Percentiles rank a stretch among this genome's conserved stretches.
phyloP scores from a whole-genome alignment of 1,140 invertebrate genomes.

The Lordiphosa mommai region DNA sequence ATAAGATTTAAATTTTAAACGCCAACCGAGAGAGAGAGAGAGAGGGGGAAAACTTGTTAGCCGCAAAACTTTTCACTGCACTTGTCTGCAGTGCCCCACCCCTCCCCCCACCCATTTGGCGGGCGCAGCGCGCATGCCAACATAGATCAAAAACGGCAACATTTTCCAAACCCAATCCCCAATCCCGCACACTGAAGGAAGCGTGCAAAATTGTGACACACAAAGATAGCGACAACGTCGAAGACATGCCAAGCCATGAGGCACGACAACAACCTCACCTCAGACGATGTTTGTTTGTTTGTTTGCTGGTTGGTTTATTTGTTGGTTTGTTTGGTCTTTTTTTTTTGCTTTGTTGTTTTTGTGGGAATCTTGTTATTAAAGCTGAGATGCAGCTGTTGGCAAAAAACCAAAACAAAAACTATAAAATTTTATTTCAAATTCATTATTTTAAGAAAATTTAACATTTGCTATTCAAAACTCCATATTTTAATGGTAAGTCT shows the following conservation, averaged over 20 bases:
- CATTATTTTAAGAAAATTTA: too few species aligned
- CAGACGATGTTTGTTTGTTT: constrained; percentile 28
- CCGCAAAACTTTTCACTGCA: constrained; percentile 64
- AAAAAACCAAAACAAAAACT: constrained; percentile 6
- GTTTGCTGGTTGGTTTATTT: constrained; percentile 27
- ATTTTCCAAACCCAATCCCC: constrained; percentile 46
- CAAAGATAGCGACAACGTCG: constrained; percentile 62
- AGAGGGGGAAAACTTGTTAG: constrained; percentile 56
- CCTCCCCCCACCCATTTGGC: constrained; percentile 36
- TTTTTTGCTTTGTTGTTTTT: constrained; percentile 1
- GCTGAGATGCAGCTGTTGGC: neutral
- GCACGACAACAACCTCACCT: constrained; percentile 38
- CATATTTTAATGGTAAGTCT: too few species aligned
- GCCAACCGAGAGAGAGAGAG: constrained; percentile 30
- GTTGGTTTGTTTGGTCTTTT: constrained; percentile 12
- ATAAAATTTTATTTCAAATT: too few species aligned
- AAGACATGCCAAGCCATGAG: constrained; percentile 23
- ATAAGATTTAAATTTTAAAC: constrained; percentile 45
- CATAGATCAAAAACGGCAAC: constrained; percentile 73
- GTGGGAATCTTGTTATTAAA: constrained; percentile 28
- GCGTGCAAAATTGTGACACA: constrained; percentile 73
- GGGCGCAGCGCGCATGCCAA: constrained; percentile 60
- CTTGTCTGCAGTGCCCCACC: constrained; percentile 35
- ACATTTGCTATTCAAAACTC: too few species aligned
- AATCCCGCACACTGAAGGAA: constrained; percentile 40